Conservation (phyloP, 2,797 vertebrate species). For the Erithacus rubecula region DNA sequence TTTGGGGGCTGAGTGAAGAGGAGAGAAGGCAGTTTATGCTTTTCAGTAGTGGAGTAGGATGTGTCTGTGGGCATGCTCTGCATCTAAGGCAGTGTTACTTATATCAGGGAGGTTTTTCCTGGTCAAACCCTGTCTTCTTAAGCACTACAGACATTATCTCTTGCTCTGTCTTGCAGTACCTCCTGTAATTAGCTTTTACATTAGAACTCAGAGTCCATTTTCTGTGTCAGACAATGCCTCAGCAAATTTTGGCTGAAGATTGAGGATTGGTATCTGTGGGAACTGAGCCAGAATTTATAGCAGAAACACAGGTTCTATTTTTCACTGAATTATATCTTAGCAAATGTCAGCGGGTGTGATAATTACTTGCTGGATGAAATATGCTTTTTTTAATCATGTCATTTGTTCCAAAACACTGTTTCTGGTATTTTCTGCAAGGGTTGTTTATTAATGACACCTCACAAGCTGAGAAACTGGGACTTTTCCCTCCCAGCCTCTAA, state of each 20-base stretch:
- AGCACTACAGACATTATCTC: background rate
- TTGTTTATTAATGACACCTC: background rate
- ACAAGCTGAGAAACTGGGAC: background rate
- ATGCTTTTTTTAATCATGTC: background rate
- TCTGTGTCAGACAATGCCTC: background rate
- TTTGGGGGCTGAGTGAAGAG: background rate
- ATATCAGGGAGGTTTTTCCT: background rate
- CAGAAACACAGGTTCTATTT: slow-evolving; percentile 1
- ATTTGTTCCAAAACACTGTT: background rate
- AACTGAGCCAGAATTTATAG: slow-evolving; percentile 26
- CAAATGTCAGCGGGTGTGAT: background rate
- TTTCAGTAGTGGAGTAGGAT: background rate
- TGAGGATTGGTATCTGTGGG: background rate
- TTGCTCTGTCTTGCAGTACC: background rate
- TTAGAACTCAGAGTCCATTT: background rate
- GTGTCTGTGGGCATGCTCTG: background rate
- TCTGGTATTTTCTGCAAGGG: background rate
- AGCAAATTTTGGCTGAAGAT: slow-evolving; percentile 15
- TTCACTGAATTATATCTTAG: slow-evolving; percentile 35
- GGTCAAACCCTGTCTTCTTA: background rate
- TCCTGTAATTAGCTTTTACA: background rate
- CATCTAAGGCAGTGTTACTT: background rate
- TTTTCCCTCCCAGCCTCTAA: background rate
- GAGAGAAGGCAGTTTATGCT: background rate
- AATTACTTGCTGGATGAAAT: slow-evolving; percentile 40